Base-by-base conservation (phyloP, 1,140 invertebrate species). In the Diorhabda sublineata region DNA sequence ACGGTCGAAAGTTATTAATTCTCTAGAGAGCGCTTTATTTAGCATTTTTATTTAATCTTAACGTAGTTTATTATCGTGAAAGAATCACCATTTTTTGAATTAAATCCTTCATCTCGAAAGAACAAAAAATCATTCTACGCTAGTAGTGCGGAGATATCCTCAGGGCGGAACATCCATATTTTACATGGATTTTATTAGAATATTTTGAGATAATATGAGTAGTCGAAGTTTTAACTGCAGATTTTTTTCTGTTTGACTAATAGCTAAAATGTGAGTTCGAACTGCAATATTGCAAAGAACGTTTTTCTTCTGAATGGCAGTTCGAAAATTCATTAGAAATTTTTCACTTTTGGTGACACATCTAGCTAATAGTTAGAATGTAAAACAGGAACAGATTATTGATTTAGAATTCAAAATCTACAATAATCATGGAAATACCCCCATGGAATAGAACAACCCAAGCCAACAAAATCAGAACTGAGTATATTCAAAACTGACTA, bases 1-100 rank as follows among this genome's bases (percentile, higher is more conserved):
- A 52, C 47, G 47, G 47, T 52, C 47, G 47, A 52, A 52, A 52
- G 47, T 52, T 52, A 52, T 52, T 52, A 52, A 52, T 52, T 52
- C 47, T 69, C 75, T 57, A 44, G 77, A 73, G 76, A 75, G 73
- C 73, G 71, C 76, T 78, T 77, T 74, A 76, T 76, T 78, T 76
- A 76, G 74, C 77, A 78, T 79, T 79, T 77, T 77, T 79, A 79
- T 79, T 77, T 75, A 79, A 79, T 77, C 74, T 75, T 75, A 78
- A 72, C 75, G 75, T 72, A 69, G 73, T 79, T 77, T 79, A 79
- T 79, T 77, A 79, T 76, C 75, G 76, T 73, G 76, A 75, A 77
- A 77, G 75, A 79, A 75, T 79, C 74, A 76, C 73, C 76, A 76
- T 77, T 78, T 78, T 77, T 73, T 78, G 75, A 77, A 77, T 78